Base-by-base conservation (phyloP, 2,888 invertebrate genomes). In the Drosophila austrosaltans region DNA sequence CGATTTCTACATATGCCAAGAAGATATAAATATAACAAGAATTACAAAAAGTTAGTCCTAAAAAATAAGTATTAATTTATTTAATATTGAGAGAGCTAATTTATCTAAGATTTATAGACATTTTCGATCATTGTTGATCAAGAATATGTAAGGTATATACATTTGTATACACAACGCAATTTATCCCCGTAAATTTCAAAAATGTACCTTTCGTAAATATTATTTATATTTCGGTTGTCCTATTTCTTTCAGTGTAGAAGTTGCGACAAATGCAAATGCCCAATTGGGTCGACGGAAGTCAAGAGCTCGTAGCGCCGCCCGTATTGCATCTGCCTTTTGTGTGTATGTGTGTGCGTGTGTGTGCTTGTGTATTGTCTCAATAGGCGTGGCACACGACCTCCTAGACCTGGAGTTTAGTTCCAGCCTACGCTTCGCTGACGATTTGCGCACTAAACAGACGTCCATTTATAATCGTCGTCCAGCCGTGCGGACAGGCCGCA, bases 391-490 rank as follows among this genome's bases (percentile, higher is more conserved):
- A 61, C 40, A 58, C 66, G 54, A 72, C 72, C 70, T 63, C 44
- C 48, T 42, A 76, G 61, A 53, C 42, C 44, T 53, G 25, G 59
- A 57, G 62, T 54, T 44, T 48, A 48, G 48, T 48, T 48, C 62
- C 62, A 44, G 56, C 81, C 78, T 70, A 87, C 82, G 87, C 87
- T 78, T 71, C 66, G 79, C 76, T 88, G 79, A 48, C 87, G 84
- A 75, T 83, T 88, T 77, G 83, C 83, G 84, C 75, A 88, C 87
- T 88, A 84, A 72, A 77, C 79, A 75, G 66, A 77, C 82, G 72
- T 88, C 79, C 83, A 88, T 84, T 84, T 88, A 88, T 84, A 88
- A 84, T 84, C 87, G 89, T 74, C 69, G 82, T 69, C 79, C 89
- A 79, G 77, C 70, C 66, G 83, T 88, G 83, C 82, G 87, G 89